Base-by-base conservation (phyloP, 2,888 invertebrate species). In the Exocentrus adspersus region DNA sequence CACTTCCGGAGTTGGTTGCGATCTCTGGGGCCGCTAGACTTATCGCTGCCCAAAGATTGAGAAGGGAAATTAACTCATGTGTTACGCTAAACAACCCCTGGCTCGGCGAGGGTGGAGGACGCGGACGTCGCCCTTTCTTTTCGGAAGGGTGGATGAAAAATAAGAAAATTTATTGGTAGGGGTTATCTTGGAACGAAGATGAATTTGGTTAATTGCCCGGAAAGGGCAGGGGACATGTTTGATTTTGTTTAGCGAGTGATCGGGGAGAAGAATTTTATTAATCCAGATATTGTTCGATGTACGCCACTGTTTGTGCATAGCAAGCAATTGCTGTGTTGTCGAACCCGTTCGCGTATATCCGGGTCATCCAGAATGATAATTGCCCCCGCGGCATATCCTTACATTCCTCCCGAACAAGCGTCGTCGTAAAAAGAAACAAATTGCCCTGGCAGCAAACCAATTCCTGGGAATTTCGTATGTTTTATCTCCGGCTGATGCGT, bases 401-500 rank as follows among this genome's bases (percentile, higher is more conserved):
- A 28, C 28, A 54, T 43, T 10, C 17, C 43, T 30, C 46, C 41
- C 10, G 48, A 54, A 53, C 54, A 54, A 54, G 32, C 61, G 54
- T 61, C 54, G 61, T 61, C 54, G 37, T 37, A 54, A 54, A 48
- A 61, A 61, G 54, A 61, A 61, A 61, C 52, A 66, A 69, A 67
- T 67, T 53, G 65, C 69, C 52, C 65, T 80, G 80, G 79, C 80
- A 79, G 75, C 71, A 78, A 79, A 80, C 80, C 81, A 81, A 81
- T 81, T 81, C 78, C 77, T 76, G 77, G 63, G 62, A 79, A 79
- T 80, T 80, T 77, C 76, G 78, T 77, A 78, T 79, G 80, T 79
- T 81, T 81, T 81, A 81, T 81, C 80, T 78, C 30, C 28, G 59
- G 56, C 32, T 63, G 63, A 63, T 80, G 81, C 79, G 80, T 80